Percentiles rank a stretch among this genome's conserved stretches.
These are phyloP conservation scores for Bombylius discolor DNA, from an alignment of 2,888 invertebrate genomes.

Conservation along the genomic window DNA sequence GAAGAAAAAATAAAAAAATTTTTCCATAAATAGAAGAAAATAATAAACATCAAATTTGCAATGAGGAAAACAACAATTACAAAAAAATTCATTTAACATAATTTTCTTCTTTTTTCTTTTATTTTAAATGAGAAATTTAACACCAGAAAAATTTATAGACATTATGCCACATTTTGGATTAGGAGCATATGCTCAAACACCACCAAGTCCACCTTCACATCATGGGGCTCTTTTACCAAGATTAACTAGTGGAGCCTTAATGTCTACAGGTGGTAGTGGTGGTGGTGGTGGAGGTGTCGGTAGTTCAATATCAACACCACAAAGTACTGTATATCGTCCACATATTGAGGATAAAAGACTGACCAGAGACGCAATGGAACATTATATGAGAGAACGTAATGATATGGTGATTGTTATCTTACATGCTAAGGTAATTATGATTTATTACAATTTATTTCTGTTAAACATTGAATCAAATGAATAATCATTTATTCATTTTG, in stretches of 20 bases:
- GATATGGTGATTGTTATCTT: slow-evolving; percentile 95
- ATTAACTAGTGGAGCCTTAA: slow-evolving; percentile 34
- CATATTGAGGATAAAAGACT: slow-evolving; percentile 54
- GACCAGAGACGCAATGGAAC: slow-evolving; percentile 64
- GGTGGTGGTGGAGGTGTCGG: slow-evolving; percentile 2
- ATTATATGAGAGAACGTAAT: slow-evolving; percentile 84
- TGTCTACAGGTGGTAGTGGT: slow-evolving; percentile 8
- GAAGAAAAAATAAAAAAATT: too few relatives aligned
- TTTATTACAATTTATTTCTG: too few relatives aligned
- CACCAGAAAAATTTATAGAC: slow-evolving; percentile 19
- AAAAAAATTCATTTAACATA: neutral
- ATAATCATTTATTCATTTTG: too few relatives aligned
- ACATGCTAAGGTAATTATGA: slow-evolving; percentile 66
- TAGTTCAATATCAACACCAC: slow-evolving; percentile 17
- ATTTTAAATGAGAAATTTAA: slow-evolving; percentile 17
- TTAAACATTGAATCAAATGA: too few relatives aligned
- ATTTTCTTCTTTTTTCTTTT: slow-evolving; percentile 2
- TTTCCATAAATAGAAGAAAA: neutral
- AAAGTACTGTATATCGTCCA: slow-evolving; percentile 25
- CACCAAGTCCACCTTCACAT: slow-evolving; percentile 59
- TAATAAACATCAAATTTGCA: too few relatives aligned
- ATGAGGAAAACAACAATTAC: too few relatives aligned
- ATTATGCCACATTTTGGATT: slow-evolving; percentile 34
- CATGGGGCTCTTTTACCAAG: slow-evolving; percentile 44
- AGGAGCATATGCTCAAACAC: slow-evolving; percentile 64